Evolutionary conservation across 2,888 invertebrate genomes (phyloP).

Genomic region (Mesorhabditis sp.): DNA sequence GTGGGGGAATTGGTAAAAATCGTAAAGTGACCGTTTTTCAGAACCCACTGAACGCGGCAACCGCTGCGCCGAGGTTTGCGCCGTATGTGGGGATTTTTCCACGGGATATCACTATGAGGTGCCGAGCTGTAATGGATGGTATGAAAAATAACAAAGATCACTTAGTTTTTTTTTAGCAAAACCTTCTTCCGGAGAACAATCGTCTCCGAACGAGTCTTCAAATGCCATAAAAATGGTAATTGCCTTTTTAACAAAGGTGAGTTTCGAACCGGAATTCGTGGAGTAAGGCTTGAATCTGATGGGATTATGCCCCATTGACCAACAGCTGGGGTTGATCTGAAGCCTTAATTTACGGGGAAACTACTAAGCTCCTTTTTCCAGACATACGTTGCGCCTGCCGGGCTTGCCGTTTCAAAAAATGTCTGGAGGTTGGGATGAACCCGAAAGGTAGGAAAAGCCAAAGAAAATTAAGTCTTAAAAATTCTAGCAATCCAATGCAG

Average conservation of each 20-base stretch:
- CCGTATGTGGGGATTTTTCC: conserved; percentile 25
- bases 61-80: conserved; percentile 20
- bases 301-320: not conserved
- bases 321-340: not conserved
- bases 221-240: conserved; percentile 25
- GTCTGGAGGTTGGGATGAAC: conserved; percentile 23
- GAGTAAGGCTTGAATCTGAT: not conserved
- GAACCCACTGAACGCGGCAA: conserved; percentile 10
- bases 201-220: conserved; percentile 22
- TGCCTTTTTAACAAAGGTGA: conserved; percentile 22
- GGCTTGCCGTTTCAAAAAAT: conserved; percentile 23
- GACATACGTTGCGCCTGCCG: conserved; percentile 25
- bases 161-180: conserved; percentile 15
- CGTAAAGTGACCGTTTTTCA: conserved; percentile 4
- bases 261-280: not conserved
- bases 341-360: too few relatives aligned
- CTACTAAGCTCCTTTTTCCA: conserved; percentile 4
- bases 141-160: not conserved
- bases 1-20: too few relatives aligned
- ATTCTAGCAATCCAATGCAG: conserved; percentile 13
- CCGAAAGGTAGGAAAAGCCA: conserved; percentile 12
- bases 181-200: conserved; percentile 28
- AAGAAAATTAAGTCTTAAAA: not conserved
- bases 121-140: conserved; percentile 17
- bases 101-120: conserved; percentile 31